Base-by-base conservation (phyloP, 2,888 invertebrate species). In the Ecdyonurus torrentis region DNA sequence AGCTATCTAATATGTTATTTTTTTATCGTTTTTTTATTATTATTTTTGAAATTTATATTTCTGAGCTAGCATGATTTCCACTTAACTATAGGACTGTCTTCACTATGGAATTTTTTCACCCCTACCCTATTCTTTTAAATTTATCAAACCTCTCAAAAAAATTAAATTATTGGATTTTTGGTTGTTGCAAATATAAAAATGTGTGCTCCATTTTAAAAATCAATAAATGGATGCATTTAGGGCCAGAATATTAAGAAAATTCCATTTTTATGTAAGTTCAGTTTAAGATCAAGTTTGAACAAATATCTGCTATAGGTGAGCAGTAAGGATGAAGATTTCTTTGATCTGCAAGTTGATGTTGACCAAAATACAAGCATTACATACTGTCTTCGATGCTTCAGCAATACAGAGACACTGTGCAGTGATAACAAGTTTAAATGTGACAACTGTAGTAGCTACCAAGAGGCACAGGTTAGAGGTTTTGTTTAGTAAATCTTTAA, bases 361-460 rank as follows among this genome's bases (percentile, higher is more conserved):
- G 98, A 99, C 75, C 98, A 98, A 76, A 99, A 99, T 76, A 98
- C 98, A 15, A 97, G 97, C 70, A 98, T 99, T 69, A 98, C 97
- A 1, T 96, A 98, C 77, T 99, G 98, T 77, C 81, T 99, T 68
- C 84, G 92, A 70, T 97, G 96, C 77, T 98, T 97, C 77, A 96
- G 96, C 73, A 96, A 95, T 77, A 98, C 96, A 65, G 99, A 99
- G 76, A 99, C 98, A 1, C 81, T 99, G 58, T 96, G 97, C 79
- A 93, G 91, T 71, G 99, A 99, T 77, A 98, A 99, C 81, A 99
- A 99, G 78, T 99, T 99, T 75, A 97, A 98, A 78, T 99, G 99
- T 77, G 98, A 99, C 80, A 91, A 95, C 72, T 99, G 99, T 75
- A 94, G 94, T 78, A 96, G 95, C 78, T 98, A 98, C 77, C 98